phyloP scores from a whole-genome alignment of 2,888 invertebrate species.

The Sicus ferrugineus region DNA sequence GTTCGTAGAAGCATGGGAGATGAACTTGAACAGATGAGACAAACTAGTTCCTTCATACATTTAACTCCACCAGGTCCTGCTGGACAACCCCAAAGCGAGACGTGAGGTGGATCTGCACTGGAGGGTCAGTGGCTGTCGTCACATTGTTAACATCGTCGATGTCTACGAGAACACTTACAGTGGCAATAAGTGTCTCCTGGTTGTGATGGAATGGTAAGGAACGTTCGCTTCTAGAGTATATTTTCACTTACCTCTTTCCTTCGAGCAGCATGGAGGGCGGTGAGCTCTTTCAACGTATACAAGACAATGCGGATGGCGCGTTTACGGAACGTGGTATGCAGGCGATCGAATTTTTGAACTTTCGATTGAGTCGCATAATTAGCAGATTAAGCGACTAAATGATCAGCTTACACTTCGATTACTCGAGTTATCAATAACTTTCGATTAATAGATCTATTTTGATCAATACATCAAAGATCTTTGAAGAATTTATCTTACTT shows the following conservation, averaged over 20 bases:
- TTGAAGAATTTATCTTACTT: too few species aligned
- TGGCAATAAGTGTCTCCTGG: slow-evolving; percentile 88
- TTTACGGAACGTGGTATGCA: slow-evolving; percentile 85
- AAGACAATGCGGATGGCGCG: slow-evolving; percentile 88
- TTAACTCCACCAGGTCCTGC: slow-evolving; percentile 71
- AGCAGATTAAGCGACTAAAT: too few species aligned
- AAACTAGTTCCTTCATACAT: neutral
- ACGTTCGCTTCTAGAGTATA: slow-evolving; percentile 10
- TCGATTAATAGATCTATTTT: too few species aligned
- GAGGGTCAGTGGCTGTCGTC: slow-evolving; percentile 87
- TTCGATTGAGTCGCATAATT: too few species aligned
- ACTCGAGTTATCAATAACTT: too few species aligned
- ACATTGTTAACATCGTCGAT: slow-evolving; percentile 90
- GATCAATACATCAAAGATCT: too few species aligned
- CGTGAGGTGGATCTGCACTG: slow-evolving; percentile 96
- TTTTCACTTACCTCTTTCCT: slow-evolving; percentile 17
- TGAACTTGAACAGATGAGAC: neutral
- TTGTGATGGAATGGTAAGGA: slow-evolving; percentile 97
- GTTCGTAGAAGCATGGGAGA: slow-evolving; percentile 65
- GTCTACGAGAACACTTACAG: slow-evolving; percentile 97
- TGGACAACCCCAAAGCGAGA: slow-evolving; percentile 91
- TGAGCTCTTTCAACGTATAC: slow-evolving; percentile 95
- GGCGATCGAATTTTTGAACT: too few species aligned
- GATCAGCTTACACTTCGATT: too few species aligned
- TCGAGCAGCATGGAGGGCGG: slow-evolving; percentile 91